phyloP scores from a whole-genome alignment of 2,797 vertebrate genomes.

The Lophotriccus pileatus region DNA sequence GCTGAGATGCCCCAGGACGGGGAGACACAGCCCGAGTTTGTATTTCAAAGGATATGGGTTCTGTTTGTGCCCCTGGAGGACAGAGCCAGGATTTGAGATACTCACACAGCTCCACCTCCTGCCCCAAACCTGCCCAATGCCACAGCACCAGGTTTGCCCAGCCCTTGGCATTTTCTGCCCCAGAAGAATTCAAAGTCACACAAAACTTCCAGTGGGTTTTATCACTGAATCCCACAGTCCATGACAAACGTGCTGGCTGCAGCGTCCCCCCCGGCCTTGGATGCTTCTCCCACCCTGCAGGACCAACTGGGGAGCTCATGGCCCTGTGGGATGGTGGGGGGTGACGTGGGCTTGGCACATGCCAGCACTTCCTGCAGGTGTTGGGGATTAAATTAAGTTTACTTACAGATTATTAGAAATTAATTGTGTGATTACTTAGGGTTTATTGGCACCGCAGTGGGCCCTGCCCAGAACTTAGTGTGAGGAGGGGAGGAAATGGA shows the following conservation, averaged over 20 bases:
- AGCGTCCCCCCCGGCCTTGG: fast-evolving
- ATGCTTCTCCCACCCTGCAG: neutral
- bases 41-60: neutral
- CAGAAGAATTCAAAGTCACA: neutral
- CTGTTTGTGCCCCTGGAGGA: neutral
- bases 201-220: neutral
- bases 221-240: neutral
- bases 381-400: neutral
- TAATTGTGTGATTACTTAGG: neutral
- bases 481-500: neutral
- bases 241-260: fast-evolving
- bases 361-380: fast-evolving
- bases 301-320: too few relatives aligned
- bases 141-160: fast-evolving
- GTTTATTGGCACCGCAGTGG: neutral
- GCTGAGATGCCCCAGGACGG: neutral
- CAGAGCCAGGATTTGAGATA: neutral
- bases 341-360: fast-evolving
- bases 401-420: neutral
- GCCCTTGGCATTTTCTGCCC: neutral
- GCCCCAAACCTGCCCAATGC: neutral
- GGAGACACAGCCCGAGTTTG: neutral
- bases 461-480: neutral
- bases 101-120: neutral
- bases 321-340: neutral